Conservation (phyloP, 1,140 invertebrate species). For the Lethrus apterus region DNA sequence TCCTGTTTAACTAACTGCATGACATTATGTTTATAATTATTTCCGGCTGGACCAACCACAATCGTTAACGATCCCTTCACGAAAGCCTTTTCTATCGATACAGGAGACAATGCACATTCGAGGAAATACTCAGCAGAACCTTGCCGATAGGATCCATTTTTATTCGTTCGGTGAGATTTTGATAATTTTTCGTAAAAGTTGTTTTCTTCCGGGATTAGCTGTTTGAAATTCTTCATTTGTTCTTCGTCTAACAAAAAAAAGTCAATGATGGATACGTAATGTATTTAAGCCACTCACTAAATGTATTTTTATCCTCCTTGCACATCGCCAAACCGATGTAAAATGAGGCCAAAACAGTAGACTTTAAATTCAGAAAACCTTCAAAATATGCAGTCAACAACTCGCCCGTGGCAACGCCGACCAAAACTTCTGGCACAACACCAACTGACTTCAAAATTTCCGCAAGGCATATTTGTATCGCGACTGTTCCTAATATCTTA, state of each 20-base stretch:
- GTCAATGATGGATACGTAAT: too few relatives aligned
- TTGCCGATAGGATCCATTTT: background rate
- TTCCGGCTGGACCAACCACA: background rate
- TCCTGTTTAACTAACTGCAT: background rate
- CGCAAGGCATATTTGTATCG: slow-evolving; percentile 70
- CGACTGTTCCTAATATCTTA: slow-evolving; percentile 65
- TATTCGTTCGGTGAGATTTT: background rate
- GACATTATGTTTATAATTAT: background rate
- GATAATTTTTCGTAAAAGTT: background rate
- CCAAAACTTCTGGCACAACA: slow-evolving; percentile 63
- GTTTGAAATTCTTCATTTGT: slow-evolving; percentile 48
- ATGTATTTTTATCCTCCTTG: slow-evolving; percentile 15
- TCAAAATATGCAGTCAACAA: slow-evolving; percentile 79
- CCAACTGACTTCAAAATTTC: slow-evolving; percentile 59
- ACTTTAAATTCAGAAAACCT: slow-evolving; percentile 69
- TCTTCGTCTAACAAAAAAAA: too few relatives aligned
- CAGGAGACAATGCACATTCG: background rate
- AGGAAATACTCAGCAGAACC: background rate
- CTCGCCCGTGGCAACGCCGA: slow-evolving; percentile 76
- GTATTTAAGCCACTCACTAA: too few relatives aligned
- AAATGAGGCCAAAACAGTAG: slow-evolving; percentile 50
- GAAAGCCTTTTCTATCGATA: background rate
- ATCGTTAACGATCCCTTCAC: slow-evolving; percentile 26
- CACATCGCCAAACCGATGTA: background rate
- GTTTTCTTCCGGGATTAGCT: background rate